Evolutionary conservation across 2,888 invertebrate species (phyloP).

Genomic region (Caenorhabditis sp.): DNA sequence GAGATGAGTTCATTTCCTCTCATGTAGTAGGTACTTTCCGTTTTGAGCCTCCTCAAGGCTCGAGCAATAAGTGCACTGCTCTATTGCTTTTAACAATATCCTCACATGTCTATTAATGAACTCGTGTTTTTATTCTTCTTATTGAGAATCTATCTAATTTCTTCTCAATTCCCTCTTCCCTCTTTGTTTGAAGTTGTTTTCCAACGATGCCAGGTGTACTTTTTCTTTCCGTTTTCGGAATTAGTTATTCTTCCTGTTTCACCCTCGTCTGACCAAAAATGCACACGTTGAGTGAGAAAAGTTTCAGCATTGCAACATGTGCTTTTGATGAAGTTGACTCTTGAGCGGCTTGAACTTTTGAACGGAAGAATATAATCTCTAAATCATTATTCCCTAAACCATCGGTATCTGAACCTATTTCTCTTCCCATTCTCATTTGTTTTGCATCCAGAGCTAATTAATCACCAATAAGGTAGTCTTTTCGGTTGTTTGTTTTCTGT

Average conservation of each 20-base stretch:
- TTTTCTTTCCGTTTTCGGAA: slow-evolving; percentile 13
- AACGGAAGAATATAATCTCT: not conserved
- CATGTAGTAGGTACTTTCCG: too few species aligned
- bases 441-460: slow-evolving; percentile 15
- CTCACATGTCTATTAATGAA: slow-evolving; percentile 14
- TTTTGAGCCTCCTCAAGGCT: not conserved
- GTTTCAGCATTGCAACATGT: not conserved
- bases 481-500: slow-evolving; percentile 17
- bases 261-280: slow-evolving; percentile 8
- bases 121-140: slow-evolving; percentile 29
- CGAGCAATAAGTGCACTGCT: not conserved
- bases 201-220: slow-evolving; percentile 29
- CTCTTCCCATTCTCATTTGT: not conserved
- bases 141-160: slow-evolving; percentile 7
- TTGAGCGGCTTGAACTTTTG: slow-evolving; percentile 2
- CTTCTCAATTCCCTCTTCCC: not conserved
- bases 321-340: not conserved
- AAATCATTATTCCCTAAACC: not conserved
- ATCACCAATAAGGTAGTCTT: slow-evolving; percentile 13
- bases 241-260: slow-evolving; percentile 36
- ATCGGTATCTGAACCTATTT: slow-evolving; percentile 11
- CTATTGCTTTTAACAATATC: not conserved
- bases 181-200: slow-evolving; percentile 29
- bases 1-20: not conserved
- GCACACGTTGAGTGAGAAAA: slow-evolving; percentile 1